Evolutionary conservation across 2,113 vertebrate genomes (phyloP).

Genomic region (Tyrannus savana): DNA sequence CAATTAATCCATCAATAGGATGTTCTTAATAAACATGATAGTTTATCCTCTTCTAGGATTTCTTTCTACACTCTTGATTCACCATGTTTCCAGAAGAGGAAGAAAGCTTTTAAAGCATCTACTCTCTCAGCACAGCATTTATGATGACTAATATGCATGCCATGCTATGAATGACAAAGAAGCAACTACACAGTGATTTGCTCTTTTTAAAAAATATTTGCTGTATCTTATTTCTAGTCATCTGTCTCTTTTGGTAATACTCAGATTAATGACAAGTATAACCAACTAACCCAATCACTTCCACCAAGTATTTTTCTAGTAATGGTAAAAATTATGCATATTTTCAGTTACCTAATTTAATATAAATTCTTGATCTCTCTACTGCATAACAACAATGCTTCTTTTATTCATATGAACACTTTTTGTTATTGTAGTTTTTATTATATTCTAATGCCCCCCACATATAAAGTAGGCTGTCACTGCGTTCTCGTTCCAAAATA

Average conservation of each 20-base stretch:
- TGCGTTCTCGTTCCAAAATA: slow-evolving; percentile 1
- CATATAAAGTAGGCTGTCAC: background rate
- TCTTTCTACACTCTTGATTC: slow-evolving; percentile 28
- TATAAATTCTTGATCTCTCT: background rate
- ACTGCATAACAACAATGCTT: background rate
- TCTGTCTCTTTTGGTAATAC: slow-evolving; percentile 34
- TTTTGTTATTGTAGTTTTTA: background rate
- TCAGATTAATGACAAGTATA: slow-evolving; percentile 38
- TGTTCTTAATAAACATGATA: slow-evolving; percentile 68
- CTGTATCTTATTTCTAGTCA: slow-evolving; percentile 36
- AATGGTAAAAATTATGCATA: background rate
- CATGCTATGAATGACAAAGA: slow-evolving; percentile 46
- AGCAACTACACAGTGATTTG: slow-evolving; percentile 19
- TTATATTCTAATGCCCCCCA: background rate
- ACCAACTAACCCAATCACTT: slow-evolving; percentile 35
- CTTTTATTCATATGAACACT: background rate
- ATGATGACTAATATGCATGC: slow-evolving; percentile 53
- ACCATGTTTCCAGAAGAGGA: slow-evolving; percentile 61
- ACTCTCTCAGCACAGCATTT: slow-evolving; percentile 8
- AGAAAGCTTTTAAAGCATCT: slow-evolving; percentile 50
- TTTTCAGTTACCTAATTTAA: slow-evolving; percentile 33
- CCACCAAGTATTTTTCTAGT: slow-evolving; percentile 24
- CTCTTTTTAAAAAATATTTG: slow-evolving; percentile 51
- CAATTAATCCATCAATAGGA: slow-evolving; percentile 70
- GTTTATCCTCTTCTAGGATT: slow-evolving; percentile 68